Evolutionary conservation across 2,888 invertebrate genomes (phyloP).

Genomic region (Philonicus albiceps): DNA sequence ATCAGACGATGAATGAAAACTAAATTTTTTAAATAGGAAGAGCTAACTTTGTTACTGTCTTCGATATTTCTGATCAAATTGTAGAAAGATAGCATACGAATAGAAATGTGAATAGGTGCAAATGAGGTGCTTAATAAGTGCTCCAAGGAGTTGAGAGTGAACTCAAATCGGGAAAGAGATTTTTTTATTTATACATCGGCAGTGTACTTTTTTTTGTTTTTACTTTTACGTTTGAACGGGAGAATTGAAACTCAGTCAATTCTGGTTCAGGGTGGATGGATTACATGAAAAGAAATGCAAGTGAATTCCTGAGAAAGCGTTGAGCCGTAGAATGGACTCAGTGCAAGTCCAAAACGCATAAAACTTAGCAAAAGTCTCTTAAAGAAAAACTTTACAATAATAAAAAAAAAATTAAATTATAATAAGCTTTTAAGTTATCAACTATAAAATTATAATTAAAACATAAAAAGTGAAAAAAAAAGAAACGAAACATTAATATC

Average conservation of each 20-base stretch:
- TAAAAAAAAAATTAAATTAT: slow-evolving; percentile 16
- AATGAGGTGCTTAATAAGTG: background rate
- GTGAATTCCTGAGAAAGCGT: background rate
- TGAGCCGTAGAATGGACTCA: background rate
- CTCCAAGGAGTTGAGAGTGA: background rate
- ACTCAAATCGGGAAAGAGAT: background rate
- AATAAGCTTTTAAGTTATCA: slow-evolving; percentile 21
- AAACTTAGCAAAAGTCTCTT: background rate
- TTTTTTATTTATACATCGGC: background rate
- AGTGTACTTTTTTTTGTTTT: background rate
- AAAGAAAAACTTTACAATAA: background rate
- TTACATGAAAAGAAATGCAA: background rate
- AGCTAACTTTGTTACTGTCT: background rate
- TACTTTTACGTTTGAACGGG: background rate
- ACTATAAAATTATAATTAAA: slow-evolving; percentile 11
- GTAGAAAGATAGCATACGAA: background rate
- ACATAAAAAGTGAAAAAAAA: background rate
- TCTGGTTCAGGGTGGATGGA: slow-evolving; percentile 15
- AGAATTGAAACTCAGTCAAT: slow-evolving; percentile 22
- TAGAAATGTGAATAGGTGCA: background rate
- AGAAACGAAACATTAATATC: slow-evolving; percentile 69
- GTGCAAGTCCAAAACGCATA: slow-evolving; percentile 2
- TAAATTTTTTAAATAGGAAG: background rate
- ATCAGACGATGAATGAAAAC: background rate
- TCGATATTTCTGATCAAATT: background rate